Percentiles rank a stretch among this genome's conserved stretches.
Evolutionary conservation across 2,113 vertebrate genomes (phyloP).

Genomic region (Fregetta grallaria): DNA sequence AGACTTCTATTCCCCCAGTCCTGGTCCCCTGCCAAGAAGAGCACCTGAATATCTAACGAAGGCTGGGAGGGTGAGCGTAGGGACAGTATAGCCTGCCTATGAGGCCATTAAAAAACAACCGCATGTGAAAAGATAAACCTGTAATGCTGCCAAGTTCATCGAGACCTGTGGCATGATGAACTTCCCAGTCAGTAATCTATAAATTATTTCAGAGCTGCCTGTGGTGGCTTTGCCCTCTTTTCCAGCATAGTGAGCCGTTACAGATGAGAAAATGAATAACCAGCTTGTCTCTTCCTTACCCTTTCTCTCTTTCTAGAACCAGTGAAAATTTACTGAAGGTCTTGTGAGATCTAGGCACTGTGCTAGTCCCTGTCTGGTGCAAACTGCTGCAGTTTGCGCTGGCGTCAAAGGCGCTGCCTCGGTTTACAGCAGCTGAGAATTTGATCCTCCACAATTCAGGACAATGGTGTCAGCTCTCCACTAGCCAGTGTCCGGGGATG

Average conservation of each 20-base stretch:
- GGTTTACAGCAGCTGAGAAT: background rate
- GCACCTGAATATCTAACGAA: background rate
- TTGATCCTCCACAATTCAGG: background rate
- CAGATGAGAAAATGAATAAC: background rate
- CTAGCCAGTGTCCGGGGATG: accelerated
- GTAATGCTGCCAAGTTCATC: background rate
- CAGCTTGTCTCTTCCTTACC: background rate
- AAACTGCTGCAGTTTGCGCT: background rate
- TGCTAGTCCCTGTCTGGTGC: background rate
- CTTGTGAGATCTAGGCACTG: background rate
- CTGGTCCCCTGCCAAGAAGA: background rate
- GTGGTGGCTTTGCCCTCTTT: background rate
- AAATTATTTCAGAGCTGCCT: slow-evolving; percentile 20
- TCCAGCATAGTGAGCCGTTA: background rate
- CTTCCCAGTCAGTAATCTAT: background rate
- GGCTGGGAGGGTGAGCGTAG: background rate
- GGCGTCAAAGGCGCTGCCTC: accelerated
- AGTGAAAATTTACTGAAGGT: background rate
- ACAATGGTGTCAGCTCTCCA: background rate
- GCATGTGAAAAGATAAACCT: slow-evolving; percentile 33
- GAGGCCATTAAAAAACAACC: slow-evolving; percentile 15
- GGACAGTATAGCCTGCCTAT: background rate
- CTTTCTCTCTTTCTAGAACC: background rate
- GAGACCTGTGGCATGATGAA: background rate
- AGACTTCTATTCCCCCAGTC: background rate